Base-by-base conservation (phyloP, 2,888 invertebrate genomes). In the Hyposoter didymator region DNA sequence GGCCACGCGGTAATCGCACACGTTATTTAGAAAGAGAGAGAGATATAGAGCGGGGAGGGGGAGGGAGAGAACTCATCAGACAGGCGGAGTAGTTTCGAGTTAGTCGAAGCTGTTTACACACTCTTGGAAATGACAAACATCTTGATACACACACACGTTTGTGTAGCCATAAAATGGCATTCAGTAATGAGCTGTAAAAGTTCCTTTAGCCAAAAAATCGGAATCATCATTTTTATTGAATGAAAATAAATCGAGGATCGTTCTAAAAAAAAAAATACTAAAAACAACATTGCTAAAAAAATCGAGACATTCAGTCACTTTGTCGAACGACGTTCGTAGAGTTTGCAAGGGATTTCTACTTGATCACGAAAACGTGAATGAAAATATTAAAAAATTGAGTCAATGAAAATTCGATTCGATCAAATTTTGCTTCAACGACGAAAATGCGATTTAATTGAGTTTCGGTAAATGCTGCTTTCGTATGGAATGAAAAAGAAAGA, bases 41-140 rank as follows among this genome's bases (percentile, higher is more conserved):
- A 43, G 62, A 28, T 7, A 32, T 17, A 62, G 28, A 28, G 19
- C 19, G 52, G 22, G 52, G 62, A 62, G 17, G 28, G 35, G 17
- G 62, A 64, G 17, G 28, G 67, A 69, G 67, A 69, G 28, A 69
- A 28, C 45, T 47, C 64, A 32, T 28, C 49, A 67, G 43, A 52
- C 39, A 5, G 39, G 59, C 76, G 32, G 66, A 49, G 76, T 49
- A 52, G 67, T 78, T 66, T 64, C 67, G 49, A 64, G 66, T 39
- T 47, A 52, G 49, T 64, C 74, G 73, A 49, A 52, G 35, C 2
- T 47, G 49, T 80, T 74, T 66, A 80, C n/a, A 17, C 74, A 52
- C 32, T 39, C 67, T 43, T 52, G 76, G 19, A 47, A 47, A 75
- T 32, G 47, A 49, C 64, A 45, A n/a, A 35, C 45, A 47, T 2